A percentile compares a stretch with the other conserved stretches of the same genome.
phyloP scores from a whole-genome alignment of 2,113 vertebrate species.

The Rhizomys pruinosus region DNA sequence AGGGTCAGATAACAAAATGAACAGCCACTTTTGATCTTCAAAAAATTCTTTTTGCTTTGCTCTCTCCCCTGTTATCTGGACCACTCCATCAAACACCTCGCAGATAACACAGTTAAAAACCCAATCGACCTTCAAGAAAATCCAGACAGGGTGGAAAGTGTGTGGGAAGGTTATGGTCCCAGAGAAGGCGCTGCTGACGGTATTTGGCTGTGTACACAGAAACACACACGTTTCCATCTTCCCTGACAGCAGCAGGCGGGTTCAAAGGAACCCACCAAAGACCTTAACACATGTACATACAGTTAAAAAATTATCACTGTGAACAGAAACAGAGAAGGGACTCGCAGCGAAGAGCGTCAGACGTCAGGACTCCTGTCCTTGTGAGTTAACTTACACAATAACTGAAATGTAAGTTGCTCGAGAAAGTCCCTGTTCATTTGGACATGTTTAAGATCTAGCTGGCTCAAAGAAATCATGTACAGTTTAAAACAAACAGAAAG shows the following conservation, averaged over 20 bases:
- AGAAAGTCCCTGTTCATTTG: accelerated
- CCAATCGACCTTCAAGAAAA: constrained; percentile 93
- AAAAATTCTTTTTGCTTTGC: constrained; percentile 91
- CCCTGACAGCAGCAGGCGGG: constrained; percentile 65
- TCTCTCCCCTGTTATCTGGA: constrained; percentile 93
- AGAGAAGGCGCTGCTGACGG: constrained; percentile 69
- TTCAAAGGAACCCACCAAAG: constrained; percentile 77
- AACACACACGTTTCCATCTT: constrained; percentile 45
- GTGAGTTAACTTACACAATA: accelerated
- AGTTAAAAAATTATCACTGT: background rate
- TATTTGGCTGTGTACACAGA: constrained; percentile 64
- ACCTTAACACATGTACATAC: constrained; percentile 46
- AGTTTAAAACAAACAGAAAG: background rate
- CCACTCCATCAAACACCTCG: constrained; percentile 93
- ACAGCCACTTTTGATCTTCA: constrained; percentile 92
- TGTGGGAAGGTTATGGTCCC: constrained; percentile 86
- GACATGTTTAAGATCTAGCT: background rate
- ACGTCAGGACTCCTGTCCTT: background rate
- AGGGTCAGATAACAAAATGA: constrained; percentile 93
- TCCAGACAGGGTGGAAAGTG: constrained; percentile 86
- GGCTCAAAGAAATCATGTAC: background rate
- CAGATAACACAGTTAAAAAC: constrained; percentile 94
- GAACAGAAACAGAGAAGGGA: constrained; percentile 41
- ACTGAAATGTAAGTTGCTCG: background rate
- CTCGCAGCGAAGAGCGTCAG: constrained; percentile 17